A percentile compares a stretch with the other conserved stretches of the same genome.
Evolutionary conservation across 2,888 invertebrate genomes (phyloP).

Genomic region (Drosophila peninsularis): DNA sequence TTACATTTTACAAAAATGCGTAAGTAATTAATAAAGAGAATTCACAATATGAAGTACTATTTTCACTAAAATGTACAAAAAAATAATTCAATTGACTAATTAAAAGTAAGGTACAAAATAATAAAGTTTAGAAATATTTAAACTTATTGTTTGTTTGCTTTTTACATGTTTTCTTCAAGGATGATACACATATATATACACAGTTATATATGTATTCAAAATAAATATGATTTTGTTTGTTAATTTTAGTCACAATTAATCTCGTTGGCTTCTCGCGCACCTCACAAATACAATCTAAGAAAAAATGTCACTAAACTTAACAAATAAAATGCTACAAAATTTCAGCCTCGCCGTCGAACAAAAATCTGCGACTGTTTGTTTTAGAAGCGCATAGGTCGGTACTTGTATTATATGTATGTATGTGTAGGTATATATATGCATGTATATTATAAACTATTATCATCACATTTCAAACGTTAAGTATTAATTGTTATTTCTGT

Average conservation of each 20-base stretch:
- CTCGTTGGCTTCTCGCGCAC: slow-evolving; percentile 68
- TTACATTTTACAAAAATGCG: slow-evolving; percentile 62
- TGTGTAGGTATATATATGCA: slow-evolving; percentile 38
- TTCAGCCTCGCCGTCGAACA: slow-evolving; percentile 72
- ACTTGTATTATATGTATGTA: slow-evolving; percentile 27
- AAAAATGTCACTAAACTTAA: slow-evolving; percentile 73
- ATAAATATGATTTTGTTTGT: slow-evolving; percentile 60
- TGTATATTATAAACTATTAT: slow-evolving; percentile 73
- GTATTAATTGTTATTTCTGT: slow-evolving; percentile 68
- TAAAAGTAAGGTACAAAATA: slow-evolving; percentile 63
- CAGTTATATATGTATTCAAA: slow-evolving; percentile 28
- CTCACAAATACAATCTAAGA: slow-evolving; percentile 54
- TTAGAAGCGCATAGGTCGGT: slow-evolving; percentile 64
- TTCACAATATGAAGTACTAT: slow-evolving; percentile 57
- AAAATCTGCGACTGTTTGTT: slow-evolving; percentile 48
- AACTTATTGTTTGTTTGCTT: slow-evolving; percentile 26
- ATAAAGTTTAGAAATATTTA: slow-evolving; percentile 33
- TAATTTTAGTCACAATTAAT: slow-evolving; percentile 75
- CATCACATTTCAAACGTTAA: slow-evolving; percentile 79
- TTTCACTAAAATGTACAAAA: slow-evolving; percentile 53
- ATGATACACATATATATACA: slow-evolving; percentile 14
- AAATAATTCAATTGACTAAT: slow-evolving; percentile 74
- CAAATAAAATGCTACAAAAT: slow-evolving; percentile 77
- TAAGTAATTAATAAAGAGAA: slow-evolving; percentile 43
- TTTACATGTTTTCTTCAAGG: slow-evolving; percentile 13